Evolutionary conservation across 2,113 vertebrate genomes (phyloP).

Genomic region (Calidris pygmaea): DNA sequence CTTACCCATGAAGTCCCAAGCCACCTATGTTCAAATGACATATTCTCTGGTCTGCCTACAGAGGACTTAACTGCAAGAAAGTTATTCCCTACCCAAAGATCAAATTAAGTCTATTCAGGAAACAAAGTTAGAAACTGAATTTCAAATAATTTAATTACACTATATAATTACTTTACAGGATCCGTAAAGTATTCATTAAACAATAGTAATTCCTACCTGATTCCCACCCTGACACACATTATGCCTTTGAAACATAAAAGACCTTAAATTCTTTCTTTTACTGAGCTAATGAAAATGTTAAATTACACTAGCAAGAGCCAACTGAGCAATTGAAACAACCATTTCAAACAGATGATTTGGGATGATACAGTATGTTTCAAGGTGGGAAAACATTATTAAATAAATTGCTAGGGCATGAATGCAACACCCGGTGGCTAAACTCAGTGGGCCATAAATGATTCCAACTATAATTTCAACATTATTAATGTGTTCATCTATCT

Average conservation of each 20-base stretch:
- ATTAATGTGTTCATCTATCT: not conserved
- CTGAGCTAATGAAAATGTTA: constrained; percentile 67
- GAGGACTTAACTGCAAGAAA: constrained; percentile 56
- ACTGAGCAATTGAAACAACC: constrained; percentile 52
- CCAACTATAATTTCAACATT: constrained; percentile 25
- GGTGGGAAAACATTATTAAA: constrained; percentile 63
- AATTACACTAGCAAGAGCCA: constrained; percentile 60
- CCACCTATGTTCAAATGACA: constrained; percentile 48
- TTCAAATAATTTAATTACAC: constrained; percentile 79
- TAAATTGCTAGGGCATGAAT: constrained; percentile 52
- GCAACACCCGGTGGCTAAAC: not conserved
- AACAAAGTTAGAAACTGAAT: constrained; percentile 72
- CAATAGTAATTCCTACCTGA: constrained; percentile 73
- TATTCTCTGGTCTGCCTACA: constrained; percentile 30
- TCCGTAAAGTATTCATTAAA: constrained; percentile 73
- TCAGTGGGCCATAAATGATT: constrained; percentile 8
- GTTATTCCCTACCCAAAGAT: constrained; percentile 56
- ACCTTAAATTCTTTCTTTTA: constrained; percentile 64
- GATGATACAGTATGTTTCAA: constrained; percentile 55
- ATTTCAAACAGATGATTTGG: constrained; percentile 61
- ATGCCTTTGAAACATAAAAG: constrained; percentile 68
- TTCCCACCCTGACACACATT: constrained; percentile 65
- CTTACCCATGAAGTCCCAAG: constrained; percentile 30
- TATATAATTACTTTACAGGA: constrained; percentile 71
- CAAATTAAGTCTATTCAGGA: constrained; percentile 70